These are phyloP conservation scores for Callyntrura guangdongensis DNA, from an alignment of 2,888 invertebrate species.

Conservation along the genomic window DNA sequence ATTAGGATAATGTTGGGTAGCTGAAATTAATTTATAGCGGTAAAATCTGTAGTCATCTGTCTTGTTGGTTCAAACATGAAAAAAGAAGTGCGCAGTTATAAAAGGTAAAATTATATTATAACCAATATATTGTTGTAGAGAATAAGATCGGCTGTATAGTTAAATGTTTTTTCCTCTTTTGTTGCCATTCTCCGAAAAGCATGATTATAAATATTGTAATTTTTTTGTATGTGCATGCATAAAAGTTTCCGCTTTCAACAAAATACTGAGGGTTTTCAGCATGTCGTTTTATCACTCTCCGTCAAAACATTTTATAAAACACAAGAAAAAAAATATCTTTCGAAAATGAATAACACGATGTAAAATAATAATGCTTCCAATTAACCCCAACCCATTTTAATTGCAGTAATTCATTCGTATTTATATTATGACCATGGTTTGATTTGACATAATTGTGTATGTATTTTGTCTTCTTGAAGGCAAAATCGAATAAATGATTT, in stretches of 20 bases:
- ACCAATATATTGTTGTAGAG: conserved; percentile 10
- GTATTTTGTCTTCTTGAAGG: background rate
- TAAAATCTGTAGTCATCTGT: conserved; percentile 17
- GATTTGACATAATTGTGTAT: background rate
- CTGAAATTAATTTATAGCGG: conserved; percentile 14
- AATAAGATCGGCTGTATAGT: conserved; percentile 1
- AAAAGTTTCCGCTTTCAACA: background rate
- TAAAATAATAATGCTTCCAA: conserved; percentile 7
- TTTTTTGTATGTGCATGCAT: background rate
- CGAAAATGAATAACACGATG: background rate
- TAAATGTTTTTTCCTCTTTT: background rate
- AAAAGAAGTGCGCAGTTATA: conserved; percentile 25
- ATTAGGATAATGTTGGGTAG: conserved; percentile 25
- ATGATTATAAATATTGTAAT: background rate
- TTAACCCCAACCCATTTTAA: conserved; percentile 39
- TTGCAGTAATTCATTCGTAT: background rate
- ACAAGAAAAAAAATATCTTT: background rate
- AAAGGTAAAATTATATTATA: conserved; percentile 15
- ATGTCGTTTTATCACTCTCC: background rate
- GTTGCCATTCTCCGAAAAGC: conserved; percentile 14
- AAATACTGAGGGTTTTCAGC: background rate
- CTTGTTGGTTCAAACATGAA: conserved; percentile 34
- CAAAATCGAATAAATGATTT: background rate
- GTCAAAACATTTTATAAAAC: background rate
- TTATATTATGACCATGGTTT: background rate